Evolutionary conservation across 2,888 invertebrate genomes (phyloP), one percentile per base, ranked within the genome.

Genomic region (Margaritifera margaritifera): DNA sequence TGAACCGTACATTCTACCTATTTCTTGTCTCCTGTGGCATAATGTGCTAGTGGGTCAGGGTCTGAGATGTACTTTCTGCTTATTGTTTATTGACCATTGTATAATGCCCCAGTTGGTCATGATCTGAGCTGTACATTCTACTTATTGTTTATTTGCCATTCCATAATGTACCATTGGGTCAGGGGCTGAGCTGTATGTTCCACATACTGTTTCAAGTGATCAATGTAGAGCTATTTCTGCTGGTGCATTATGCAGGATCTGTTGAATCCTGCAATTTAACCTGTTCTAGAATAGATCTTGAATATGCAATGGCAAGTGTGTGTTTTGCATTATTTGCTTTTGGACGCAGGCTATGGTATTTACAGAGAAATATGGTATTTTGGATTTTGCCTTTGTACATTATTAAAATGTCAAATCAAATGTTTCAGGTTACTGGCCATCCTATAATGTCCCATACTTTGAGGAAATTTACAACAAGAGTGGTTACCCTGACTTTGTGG

Each of bases 391-490:
- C 27, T 25, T 19, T 53, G 4, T 27, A 25, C 15, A 22, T 22
- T 22, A 11, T 62, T 22, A 51, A 62, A 20, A 24, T 25, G 25
- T 27, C 25, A 55, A 27, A 24, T 31, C 75, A 19, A 52, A 58
- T 27, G 19, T 78, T 73, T 52, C 69, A 86, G 87, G 87, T 27
- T 89, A 89, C 69, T 89, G 87, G 86, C 84, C 89, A 27, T 89
- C 89, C 6, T 89, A 89, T 73, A 89, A 89, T 76, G 83, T 89
- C 18, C 89, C 89, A 25, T 89, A 84, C 77, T 89, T 84, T 76
- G 84, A 88, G 75, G 75, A 77, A 62, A 80, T 90, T 15, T 90
- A 87, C 78, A 82, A 88, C 68, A 74, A 69, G 69, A 88, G 87
- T 80, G 89, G 89, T 4, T 89, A 88, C 71, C 86, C 86, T 20